Evolutionary conservation across 2,888 invertebrate species (phyloP).

Genomic region (Spialia ferax): DNA sequence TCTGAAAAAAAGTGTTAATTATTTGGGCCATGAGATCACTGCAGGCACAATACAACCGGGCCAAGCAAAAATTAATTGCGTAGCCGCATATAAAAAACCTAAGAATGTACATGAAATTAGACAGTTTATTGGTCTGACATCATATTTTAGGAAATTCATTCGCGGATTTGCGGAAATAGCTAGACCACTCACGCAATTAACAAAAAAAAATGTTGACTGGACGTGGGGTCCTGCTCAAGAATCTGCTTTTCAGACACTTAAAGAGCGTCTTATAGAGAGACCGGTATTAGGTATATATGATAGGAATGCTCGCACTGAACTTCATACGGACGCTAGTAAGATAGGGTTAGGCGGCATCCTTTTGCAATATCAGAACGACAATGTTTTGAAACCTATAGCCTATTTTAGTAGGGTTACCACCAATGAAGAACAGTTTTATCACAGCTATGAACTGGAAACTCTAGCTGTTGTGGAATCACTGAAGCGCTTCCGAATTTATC

Average conservation of each 20-base stretch:
- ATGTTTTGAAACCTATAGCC: background rate
- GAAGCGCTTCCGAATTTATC: background rate
- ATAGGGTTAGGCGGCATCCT: no score
- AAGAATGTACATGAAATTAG: background rate
- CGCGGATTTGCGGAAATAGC: background rate
- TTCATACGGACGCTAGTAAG: no score
- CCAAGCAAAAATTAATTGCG: background rate
- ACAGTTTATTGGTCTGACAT: background rate
- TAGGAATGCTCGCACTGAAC: no score
- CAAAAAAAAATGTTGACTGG: no score
- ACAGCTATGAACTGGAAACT: conserved; percentile 6
- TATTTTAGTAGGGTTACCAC: background rate
- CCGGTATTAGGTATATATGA: no score
- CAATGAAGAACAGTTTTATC: conserved; percentile 2
- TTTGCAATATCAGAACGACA: background rate
- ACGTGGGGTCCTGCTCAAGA: no score
- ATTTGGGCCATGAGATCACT: no score
- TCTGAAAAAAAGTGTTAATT: no score
- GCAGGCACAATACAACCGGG: no score
- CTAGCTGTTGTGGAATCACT: background rate
- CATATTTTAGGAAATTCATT: background rate
- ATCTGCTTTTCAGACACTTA: no score
- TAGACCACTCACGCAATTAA: background rate
- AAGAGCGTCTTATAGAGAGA: no score
- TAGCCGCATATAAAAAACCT: background rate